A percentile compares a stretch with the other conserved stretches of the same genome.
These are phyloP conservation scores for Ferrisia virgata DNA, from an alignment of 2,888 invertebrate genomes.

Conservation along the genomic window DNA sequence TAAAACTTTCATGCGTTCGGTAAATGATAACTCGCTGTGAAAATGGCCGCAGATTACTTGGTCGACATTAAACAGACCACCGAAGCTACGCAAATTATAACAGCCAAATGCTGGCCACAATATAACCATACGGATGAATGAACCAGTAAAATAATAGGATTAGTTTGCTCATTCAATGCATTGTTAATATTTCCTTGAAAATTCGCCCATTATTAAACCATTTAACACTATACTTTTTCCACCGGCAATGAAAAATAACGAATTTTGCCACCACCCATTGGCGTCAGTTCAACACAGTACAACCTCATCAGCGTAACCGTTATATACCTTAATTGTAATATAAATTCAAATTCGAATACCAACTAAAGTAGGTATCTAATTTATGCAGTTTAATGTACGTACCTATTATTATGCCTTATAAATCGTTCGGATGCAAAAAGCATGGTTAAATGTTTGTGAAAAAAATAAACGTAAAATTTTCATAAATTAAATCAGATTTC, in stretches of 20 bases:
- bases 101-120: slow-evolving; percentile 26
- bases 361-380: no score
- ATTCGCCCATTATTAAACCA: slow-evolving; percentile 3
- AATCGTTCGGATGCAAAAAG: no score
- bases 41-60: slow-evolving; percentile 20
- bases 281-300: background rate
- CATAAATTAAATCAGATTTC: no score
- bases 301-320: background rate
- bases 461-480: no score
- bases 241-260: background rate
- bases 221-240: background rate
- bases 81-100: slow-evolving; percentile 26
- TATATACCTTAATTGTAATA: background rate
- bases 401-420: no score
- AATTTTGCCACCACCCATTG: background rate
- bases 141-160: slow-evolving; percentile 13
- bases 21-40: slow-evolving; percentile 7
- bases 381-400: no score
- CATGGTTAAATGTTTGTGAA: no score
- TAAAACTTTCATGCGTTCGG: slow-evolving; percentile 16
- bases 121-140: slow-evolving; percentile 17
- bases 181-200: slow-evolving; percentile 27
- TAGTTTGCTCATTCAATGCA: slow-evolving; percentile 11
- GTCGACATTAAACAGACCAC: slow-evolving; percentile 20
- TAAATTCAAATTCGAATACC: no score